Base-by-base conservation (phyloP, 2,888 invertebrate species). In the Drosophila ezoana region DNA sequence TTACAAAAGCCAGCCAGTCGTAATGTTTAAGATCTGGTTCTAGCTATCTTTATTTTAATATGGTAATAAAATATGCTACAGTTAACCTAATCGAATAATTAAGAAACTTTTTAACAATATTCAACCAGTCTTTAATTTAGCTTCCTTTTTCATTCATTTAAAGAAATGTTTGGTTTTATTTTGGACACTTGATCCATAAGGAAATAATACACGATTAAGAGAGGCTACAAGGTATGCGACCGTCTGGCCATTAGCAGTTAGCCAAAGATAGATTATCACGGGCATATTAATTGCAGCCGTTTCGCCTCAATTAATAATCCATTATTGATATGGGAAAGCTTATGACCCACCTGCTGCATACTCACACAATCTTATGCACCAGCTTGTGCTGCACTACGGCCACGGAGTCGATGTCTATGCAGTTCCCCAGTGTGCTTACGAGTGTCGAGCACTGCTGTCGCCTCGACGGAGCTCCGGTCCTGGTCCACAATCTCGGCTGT, bases 341-440 rank as follows among this genome's bases (percentile, higher is more conserved):
- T 6, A 8, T 18, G 44, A 10, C 4, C 37, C 45, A 53, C 53
- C 18, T 16, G 61, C 20, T 37, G 54, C 48, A 59, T 80, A 92
- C 92, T 91, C 89, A 92, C 92, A 90, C 91, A 64, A 92, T 82
- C 77, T 83, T 91, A 76, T 90, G 89, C 76, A 91, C 90, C 76
- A 92, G 85, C 80, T 92, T 92, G 83, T 92, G 92, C 87, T 92
- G 92, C 89, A 92, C 93, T 79, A 92, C 92, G 85, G 93, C 92
- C 74, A 93, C 91, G 91, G 94, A 93, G 92, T 94, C 94, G 92
- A 94, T 93, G 92, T 94, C 94, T 92, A 94, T 93, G 91, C 94
- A 94, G 93, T 94, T 94, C 91, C 94, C 94, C 94, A 94, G 94
- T 91, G 93, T 89, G 89, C 51, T 62, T 38, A 59, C 70, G 69